Base-by-base conservation (phyloP, 1,140 invertebrate species). In the Paramacrobiotus metropolitanus region DNA sequence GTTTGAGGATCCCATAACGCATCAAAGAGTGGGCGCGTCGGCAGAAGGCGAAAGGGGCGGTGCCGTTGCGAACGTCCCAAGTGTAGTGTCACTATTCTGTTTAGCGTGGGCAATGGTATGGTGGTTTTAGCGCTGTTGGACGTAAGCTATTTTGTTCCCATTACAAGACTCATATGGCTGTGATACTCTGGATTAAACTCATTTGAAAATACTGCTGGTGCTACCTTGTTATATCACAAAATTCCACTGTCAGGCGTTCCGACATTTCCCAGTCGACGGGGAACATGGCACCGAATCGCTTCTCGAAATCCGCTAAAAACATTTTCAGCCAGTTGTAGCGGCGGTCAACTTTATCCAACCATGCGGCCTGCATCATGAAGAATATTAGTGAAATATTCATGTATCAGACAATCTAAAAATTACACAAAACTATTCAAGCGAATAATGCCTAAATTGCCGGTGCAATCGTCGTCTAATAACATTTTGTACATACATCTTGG, bases 311-410 rank as follows among this genome's bases (percentile, higher is more conserved):
- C 0, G 96, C 79, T n/a, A 97, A 74, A 71, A 93, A 88, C 30
- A 84, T 80, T 69, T 97, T 95, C n/a, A 97, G 82, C 94, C 94
- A 98, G 1, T 83, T 81, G 73, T 92, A 95, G 31, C 94, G 77
- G 62, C 86, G 82, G 72, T 98, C 92, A 40, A 98, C 78, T 75
- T 93, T 93, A 69, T 95, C 87, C 40, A 98, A 73, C 93, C 94
- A 97, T 1, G 89, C 87, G 34, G 82, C 82, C 73, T 77, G 61
- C 2, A 31, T 44, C 1, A 18, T 24, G 31, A 61, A n/a, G 55
- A 61, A 40, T 60, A 60, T 62, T 15, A 62, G 29, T 61, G 31
- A 48, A 28, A 62, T 15, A 65, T 20, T n/a, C 18, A 18, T 31
- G n/a, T n/a, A n/a, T n/a, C n/a, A n/a, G n/a, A n/a, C n/a, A n/a